Evolutionary conservation across 2,888 invertebrate genomes (phyloP), one percentile per base, ranked within the genome.

Genomic region (Platycheirus rosarum): DNA sequence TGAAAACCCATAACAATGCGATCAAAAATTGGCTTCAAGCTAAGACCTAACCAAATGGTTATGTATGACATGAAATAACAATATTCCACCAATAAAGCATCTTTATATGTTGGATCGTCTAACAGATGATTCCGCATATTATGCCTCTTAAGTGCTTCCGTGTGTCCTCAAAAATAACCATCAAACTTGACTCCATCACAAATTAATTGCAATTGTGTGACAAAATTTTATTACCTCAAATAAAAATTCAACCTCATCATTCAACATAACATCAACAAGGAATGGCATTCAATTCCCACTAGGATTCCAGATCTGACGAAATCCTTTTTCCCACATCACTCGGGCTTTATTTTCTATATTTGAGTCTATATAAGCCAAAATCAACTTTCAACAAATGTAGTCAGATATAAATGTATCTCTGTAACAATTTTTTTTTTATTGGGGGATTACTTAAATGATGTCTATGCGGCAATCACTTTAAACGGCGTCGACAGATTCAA

Each of bases 401-500:
- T 80, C 80, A 62, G 46, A 26, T 40, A 35, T 37, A 32, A 7
- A 46, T 53, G 26, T 37, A 42, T 11, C 23, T 14, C 23, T n/a
- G n/a, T 18, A 29, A 14, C 9, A n/a, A 46, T 29, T 7, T 14
- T 13, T 26, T 57, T 55, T 9, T 35, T 18, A 32, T 46, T 35
- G 66, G 13, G 29, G 70, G 77, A 73, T 77, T 82, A 71, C 77
- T 63, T 77, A 82, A 82, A 82, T 73, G 77, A 68, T 82, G 82
- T 82, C 82, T 82, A 82, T 82, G 82, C 71, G 82, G 71, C 82
- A 77, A 62, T 77, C 82, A 77, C 77, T 82, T 73, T 77, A 82
- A 77, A 82, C 77, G 82, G 66, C 82, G 77, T 68, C 82, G 77
- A 77, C 82, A 82, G 82, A 82, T 82, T 82, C 82, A 82, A 82